phyloP scores from a whole-genome alignment of 2,797 vertebrate genomes.

The Hypotaenidia philippensis region DNA sequence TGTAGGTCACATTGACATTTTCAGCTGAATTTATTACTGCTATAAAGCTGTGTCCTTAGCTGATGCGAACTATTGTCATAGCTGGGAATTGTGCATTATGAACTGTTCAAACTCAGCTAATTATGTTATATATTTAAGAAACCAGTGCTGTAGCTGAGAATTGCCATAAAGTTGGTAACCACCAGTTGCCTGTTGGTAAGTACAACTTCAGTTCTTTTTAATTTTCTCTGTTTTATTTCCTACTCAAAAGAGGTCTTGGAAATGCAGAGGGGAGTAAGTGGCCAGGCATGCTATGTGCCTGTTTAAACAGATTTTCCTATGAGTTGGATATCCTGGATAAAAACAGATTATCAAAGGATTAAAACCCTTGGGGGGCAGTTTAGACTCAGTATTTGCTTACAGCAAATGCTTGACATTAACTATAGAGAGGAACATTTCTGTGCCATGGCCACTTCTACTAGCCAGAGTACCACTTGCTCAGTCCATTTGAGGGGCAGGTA shows the following conservation, averaged over 20 bases:
- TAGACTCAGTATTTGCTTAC: not conserved
- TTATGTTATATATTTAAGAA: not conserved
- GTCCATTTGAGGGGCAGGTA: not conserved
- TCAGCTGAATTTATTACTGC: not conserved
- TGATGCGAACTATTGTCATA: not conserved
- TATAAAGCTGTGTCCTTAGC: not conserved
- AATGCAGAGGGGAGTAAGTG: not conserved
- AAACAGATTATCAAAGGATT: not conserved
- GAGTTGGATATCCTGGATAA: not conserved
- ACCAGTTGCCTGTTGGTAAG: not conserved
- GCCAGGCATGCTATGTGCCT: rapidly evolving
- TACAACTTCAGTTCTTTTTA: not conserved
- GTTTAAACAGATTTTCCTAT: not conserved
- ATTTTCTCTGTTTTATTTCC: not conserved
- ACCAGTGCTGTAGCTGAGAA: not conserved
- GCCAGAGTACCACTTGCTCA: not conserved
- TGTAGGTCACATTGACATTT: not conserved
- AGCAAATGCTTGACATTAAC: not conserved
- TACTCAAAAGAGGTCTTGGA: not conserved
- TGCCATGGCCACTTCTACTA: not conserved
- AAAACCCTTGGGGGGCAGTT: not conserved
- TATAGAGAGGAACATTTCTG: not conserved
- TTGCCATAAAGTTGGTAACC: not conserved
- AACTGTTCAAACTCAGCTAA: not conserved
- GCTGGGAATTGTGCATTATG: no score